A percentile compares a stretch with the other conserved stretches of the same genome.
phyloP scores from a whole-genome alignment of 2,113 vertebrate species.

The Lepisosteus oculatus region DNA sequence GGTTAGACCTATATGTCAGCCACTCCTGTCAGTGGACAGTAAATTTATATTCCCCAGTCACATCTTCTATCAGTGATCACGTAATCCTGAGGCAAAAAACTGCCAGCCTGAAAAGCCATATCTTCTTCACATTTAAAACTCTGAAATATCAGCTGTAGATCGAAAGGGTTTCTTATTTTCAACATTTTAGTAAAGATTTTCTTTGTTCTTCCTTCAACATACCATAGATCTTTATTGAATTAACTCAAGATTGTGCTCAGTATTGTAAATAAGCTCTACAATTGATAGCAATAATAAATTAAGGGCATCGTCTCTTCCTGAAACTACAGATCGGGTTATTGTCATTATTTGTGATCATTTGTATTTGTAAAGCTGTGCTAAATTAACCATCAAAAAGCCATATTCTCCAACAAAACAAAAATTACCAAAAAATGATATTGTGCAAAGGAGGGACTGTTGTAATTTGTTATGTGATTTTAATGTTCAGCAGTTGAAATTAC shows the following conservation, averaged over 20 bases:
- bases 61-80: conserved; percentile 46
- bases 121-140: conserved; percentile 42
- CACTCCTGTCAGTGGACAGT: conserved; percentile 49
- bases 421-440: conserved; percentile 20
- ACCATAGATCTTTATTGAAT: background rate
- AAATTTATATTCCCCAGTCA: conserved; percentile 59
- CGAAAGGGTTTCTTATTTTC: background rate
- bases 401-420: conserved; percentile 14
- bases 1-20: conserved; percentile 56
- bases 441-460: conserved; percentile 28
- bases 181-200: background rate
- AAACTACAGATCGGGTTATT: background rate
- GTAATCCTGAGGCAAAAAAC: conserved; percentile 33
- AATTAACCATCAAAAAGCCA: conserved; percentile 27
- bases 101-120: conserved; percentile 43
- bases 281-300: background rate
- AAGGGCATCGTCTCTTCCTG: background rate
- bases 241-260: too few species aligned
- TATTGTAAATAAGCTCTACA: background rate
- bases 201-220: background rate
- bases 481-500: conserved; percentile 47
- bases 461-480: conserved; percentile 33
- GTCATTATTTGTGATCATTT: conserved; percentile 11
- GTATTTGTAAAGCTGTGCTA: conserved; percentile 8
- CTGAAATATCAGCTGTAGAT: conserved; percentile 19